Percentiles rank a stretch among this genome's conserved stretches.
phyloP scores from a whole-genome alignment of 1,140 invertebrate species.

The Neodiprion virginianus region DNA sequence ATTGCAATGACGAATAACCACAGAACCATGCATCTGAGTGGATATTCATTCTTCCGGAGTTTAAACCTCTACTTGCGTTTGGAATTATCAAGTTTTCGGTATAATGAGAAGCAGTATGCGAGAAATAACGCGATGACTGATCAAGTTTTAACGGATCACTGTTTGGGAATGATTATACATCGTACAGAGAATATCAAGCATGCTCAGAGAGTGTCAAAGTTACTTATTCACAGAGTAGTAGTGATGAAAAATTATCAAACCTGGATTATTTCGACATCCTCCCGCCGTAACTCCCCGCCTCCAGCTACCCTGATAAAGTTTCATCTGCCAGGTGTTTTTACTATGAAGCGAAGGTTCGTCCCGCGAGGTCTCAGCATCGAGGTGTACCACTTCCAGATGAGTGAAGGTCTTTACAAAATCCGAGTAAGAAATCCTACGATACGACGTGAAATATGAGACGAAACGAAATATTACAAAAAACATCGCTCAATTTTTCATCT shows the following conservation, averaged over 20 bases:
- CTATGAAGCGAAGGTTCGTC: slow-evolving; percentile 83
- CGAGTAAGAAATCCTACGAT: slow-evolving; percentile 76
- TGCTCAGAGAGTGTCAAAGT: no score
- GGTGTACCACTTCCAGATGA: slow-evolving; percentile 84
- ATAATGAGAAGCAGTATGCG: no score
- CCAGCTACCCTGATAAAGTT: slow-evolving; percentile 87
- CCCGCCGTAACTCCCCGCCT: slow-evolving; percentile 87
- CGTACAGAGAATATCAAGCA: no score
- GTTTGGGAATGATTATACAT: no score
- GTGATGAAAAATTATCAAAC: slow-evolving; percentile 51
- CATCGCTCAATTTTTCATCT: neutral
- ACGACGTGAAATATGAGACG: slow-evolving; percentile 8
- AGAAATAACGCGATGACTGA: no score
- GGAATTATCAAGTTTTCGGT: no score
- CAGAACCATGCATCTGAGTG: neutral
- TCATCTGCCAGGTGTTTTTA: slow-evolving; percentile 85
- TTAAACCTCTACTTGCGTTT: no score
- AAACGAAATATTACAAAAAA: neutral
- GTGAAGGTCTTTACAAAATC: slow-evolving; percentile 87
- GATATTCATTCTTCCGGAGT: no score
- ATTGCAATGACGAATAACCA: neutral
- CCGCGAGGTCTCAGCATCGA: slow-evolving; percentile 84
- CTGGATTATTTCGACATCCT: slow-evolving; percentile 88
- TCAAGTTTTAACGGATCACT: no score
- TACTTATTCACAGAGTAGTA: no score